Percentiles rank a stretch among this genome's conserved stretches.
phyloP scores from a whole-genome alignment of 2,888 invertebrate species.

The Tetragonisca angustula region DNA sequence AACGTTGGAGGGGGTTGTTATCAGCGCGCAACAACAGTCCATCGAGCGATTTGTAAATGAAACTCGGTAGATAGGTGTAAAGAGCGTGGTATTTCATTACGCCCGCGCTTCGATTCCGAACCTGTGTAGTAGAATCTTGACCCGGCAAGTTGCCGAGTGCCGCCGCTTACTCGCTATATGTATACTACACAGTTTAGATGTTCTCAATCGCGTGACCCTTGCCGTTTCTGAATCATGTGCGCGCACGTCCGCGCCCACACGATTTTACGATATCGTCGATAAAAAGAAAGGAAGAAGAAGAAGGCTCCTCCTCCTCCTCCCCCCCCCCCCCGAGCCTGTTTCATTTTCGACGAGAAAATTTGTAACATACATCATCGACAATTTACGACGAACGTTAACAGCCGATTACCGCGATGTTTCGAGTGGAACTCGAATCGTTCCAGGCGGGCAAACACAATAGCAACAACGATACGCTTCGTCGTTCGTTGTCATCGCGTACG shows the following conservation, averaged over 20 bases:
- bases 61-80: conserved; percentile 45
- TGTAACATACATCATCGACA: not conserved
- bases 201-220: conserved; percentile 57
- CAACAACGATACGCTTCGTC: not conserved
- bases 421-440: conserved; percentile 6
- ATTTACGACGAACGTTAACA: conserved; percentile 2
- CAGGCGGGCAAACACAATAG: not conserved
- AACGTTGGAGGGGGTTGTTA: not conserved
- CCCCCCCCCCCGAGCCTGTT: not conserved
- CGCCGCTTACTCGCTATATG: conserved; percentile 55
- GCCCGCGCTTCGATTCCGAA: conserved; percentile 59
- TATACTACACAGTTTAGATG: conserved; percentile 51
- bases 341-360: conserved; percentile 2
- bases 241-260: not conserved
- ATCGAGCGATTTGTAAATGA: conserved; percentile 31
- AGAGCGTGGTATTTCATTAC: conserved; percentile 60
- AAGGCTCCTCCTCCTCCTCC: no score
- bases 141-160: conserved; percentile 61
- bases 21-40: not conserved
- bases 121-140: conserved; percentile 59
- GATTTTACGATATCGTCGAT: not conserved
- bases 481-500: no score
- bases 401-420: not conserved
- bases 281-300: not conserved
- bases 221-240: conserved; percentile 33